Conservation (phyloP, 1,140 invertebrate genomes). For the Anastrepha ludens region DNA sequence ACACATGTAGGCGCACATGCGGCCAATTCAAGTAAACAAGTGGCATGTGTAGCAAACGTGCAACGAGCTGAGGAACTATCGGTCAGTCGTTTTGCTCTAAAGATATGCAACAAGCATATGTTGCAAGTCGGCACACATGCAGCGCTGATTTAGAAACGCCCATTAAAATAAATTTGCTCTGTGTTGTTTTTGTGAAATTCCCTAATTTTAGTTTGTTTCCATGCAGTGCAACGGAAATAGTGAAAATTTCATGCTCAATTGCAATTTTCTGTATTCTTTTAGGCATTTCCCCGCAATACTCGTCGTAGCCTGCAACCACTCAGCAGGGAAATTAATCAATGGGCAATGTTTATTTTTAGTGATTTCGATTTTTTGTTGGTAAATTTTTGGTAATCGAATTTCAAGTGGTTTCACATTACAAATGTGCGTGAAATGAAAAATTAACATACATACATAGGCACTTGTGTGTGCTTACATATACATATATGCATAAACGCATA, state of each 20-base stretch:
- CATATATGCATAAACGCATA: too few species aligned
- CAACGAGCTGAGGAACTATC: not conserved
- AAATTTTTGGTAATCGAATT: slow-evolving; percentile 17
- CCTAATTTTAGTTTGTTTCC: not conserved
- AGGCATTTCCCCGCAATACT: not conserved
- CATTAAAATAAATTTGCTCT: not conserved
- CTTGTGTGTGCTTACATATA: too few species aligned
- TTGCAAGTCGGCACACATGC: slow-evolving; percentile 8
- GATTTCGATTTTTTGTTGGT: not conserved
- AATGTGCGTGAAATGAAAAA: not conserved
- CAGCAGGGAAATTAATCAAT: not conserved
- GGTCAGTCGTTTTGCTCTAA: not conserved
- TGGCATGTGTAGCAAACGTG: slow-evolving; percentile 18
- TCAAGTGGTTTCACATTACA: slow-evolving; percentile 47
- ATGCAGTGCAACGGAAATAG: not conserved
- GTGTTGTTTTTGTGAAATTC: not conserved
- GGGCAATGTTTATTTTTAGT: not conserved
- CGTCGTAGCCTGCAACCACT: not conserved
- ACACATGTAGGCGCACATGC: not conserved
- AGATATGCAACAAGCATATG: slow-evolving; percentile 19
- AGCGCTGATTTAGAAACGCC: slow-evolving; percentile 3
- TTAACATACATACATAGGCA: not conserved
- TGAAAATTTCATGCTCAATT: slow-evolving; percentile 18
- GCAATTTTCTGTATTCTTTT: not conserved
- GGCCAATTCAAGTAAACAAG: slow-evolving; percentile 38